These are phyloP conservation scores for Pangasius macronema DNA, from an alignment of 2,797 vertebrate genomes.

Conservation along the genomic window DNA sequence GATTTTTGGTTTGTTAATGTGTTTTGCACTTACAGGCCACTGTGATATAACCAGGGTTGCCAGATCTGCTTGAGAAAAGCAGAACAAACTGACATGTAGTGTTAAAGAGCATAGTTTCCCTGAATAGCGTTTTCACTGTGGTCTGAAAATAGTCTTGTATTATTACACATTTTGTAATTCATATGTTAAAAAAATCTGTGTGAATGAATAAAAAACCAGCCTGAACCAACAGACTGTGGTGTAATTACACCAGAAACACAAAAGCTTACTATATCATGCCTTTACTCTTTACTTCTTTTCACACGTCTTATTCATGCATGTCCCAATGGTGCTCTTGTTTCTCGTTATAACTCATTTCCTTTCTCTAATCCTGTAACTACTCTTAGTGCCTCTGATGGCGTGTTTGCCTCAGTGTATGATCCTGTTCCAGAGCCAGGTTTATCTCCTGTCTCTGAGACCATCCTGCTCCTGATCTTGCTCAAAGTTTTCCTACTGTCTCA, in stretches of 20 bases:
- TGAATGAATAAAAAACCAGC: too few species aligned
- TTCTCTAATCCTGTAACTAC: not conserved
- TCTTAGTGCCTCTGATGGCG: not conserved
- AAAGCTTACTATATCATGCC: not conserved
- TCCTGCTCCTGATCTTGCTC: not conserved
- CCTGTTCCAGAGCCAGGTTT: not conserved
- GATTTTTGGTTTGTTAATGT: not conserved
- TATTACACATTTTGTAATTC: not conserved
- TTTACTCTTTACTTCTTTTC: not conserved
- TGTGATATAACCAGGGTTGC: not conserved
- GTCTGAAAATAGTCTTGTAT: not conserved
- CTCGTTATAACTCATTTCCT: not conserved
- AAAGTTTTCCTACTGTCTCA: not conserved
- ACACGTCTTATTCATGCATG: not conserved
- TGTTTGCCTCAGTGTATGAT: not conserved
- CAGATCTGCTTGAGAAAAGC: not conserved
- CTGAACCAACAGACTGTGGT: not conserved
- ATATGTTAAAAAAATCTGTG: too few species aligned
- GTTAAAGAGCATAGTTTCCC: not conserved
- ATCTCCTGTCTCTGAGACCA: not conserved
- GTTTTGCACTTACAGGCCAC: not conserved
- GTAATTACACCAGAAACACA: not conserved
- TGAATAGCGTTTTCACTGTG: not conserved
- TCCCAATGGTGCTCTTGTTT: not conserved
- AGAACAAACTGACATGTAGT: not conserved